These are phyloP conservation scores for Cantharis rufa DNA, from an alignment of 2,888 invertebrate genomes.

Conservation along the genomic window DNA sequence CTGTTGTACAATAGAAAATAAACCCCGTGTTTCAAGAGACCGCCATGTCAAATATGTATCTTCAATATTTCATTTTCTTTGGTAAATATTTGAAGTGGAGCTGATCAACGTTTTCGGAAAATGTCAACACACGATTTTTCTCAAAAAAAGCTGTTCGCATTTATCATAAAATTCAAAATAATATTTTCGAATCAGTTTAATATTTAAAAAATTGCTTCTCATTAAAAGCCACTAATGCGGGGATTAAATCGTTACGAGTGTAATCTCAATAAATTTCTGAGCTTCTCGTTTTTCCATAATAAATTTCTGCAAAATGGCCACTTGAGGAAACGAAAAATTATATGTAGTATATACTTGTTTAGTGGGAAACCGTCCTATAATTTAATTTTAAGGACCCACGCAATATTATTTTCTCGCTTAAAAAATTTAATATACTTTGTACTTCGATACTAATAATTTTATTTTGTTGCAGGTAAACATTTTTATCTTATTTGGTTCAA, in stretches of 20 bases:
- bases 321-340: too few species aligned
- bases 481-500: background rate
- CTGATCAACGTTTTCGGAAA: background rate
- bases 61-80: background rate
- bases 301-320: too few species aligned
- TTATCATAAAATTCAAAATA: background rate
- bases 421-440: background rate
- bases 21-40: background rate
- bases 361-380: too few species aligned
- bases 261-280: background rate
- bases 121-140: background rate
- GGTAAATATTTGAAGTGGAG: background rate
- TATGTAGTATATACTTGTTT: background rate
- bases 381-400: background rate
- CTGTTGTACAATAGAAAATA: background rate
- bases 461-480: background rate
- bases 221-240: background rate
- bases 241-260: background rate
- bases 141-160: background rate
- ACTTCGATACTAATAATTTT: background rate
- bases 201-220: background rate
- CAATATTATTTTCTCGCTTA: background rate
- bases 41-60: background rate
- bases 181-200: background rate
- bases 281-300: too few species aligned